Base-by-base conservation (phyloP, 2,888 invertebrate species). In the Belgica antarctica region DNA sequence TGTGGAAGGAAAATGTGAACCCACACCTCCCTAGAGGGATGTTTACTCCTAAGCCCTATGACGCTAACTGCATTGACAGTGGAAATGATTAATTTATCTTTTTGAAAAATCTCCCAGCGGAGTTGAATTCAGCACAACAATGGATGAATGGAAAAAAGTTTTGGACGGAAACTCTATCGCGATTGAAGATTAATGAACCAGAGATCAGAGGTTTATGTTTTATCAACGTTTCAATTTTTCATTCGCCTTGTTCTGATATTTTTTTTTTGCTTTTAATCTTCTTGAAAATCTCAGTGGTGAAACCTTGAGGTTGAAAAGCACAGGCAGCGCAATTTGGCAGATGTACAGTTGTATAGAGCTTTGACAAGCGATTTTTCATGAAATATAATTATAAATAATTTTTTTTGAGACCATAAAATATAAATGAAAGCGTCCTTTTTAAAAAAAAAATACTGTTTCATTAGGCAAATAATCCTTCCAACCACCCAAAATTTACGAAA, bases 1-100 rank as follows among this genome's bases (percentile, higher is more conserved):
- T 17, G n/a, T n/a, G 22, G 52, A 3, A 52, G 46, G 15, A 46
- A 46, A 46, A 46, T 46, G 46, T n/a, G 46, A 46, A 46, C 15
- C 4, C 34, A 10, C 46, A 46, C 46, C 46, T 17, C 27, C 28
- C 28, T 17, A 28, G 28, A 19, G 62, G n/a, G 62, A 62, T 2
- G 31, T 15, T 62, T 59, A 5, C 41, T 17, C 8, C 52, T 52
- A 52, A 52, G 52, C 52, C 52, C 52, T 52, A 52, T 22, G 52
- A 17, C n/a, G 52, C 52, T 52, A 52, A 52, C 52, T 52, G 52
- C 62, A 68, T 68, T 68, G 68, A 68, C 68, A 68, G 31, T 46
- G 28, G 12, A 68, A 68, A 68, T 68, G 68, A 68, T 68, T 68
- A 68, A 68, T 68, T 52, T 57, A 52, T 68, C 27, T 52, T 68